phyloP scores from a whole-genome alignment of 2,113 vertebrate genomes.

The Equus quagga region DNA sequence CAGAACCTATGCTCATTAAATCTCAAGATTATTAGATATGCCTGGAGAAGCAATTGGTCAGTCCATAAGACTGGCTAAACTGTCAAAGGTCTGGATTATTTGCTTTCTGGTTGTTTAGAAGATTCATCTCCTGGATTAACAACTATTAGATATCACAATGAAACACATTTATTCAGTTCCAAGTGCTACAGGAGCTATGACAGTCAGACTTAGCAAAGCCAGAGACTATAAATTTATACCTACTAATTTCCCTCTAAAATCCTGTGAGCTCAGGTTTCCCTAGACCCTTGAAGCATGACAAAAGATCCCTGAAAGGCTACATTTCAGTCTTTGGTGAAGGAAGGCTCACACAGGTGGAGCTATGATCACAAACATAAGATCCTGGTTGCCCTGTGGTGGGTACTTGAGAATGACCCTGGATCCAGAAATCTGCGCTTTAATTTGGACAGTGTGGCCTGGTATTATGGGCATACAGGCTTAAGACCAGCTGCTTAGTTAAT shows the following conservation, averaged over 20 bases:
- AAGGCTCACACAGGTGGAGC: neutral
- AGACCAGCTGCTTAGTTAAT: neutral
- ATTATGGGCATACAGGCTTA: neutral
- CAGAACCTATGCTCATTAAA: neutral
- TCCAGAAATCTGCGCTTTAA: neutral
- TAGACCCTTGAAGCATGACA: neutral
- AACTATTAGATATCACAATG: neutral
- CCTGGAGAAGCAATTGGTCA: neutral
- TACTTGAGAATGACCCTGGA: neutral
- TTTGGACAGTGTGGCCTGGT: neutral
- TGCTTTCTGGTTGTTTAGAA: neutral
- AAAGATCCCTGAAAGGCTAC: neutral
- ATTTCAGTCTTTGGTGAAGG: neutral
- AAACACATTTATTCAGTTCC: slow-evolving; percentile 39
- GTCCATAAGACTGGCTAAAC: neutral
- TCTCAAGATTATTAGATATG: neutral
- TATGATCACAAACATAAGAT: neutral
- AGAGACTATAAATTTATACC: neutral
- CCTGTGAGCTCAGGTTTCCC: neutral
- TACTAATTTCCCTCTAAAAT: slow-evolving; percentile 40
- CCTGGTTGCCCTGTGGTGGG: neutral
- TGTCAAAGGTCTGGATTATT: neutral
- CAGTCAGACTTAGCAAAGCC: neutral
- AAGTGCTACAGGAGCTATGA: neutral
- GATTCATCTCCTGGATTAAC: neutral